Conservation (phyloP, 2,113 vertebrate species). For the Calypte anna region DNA sequence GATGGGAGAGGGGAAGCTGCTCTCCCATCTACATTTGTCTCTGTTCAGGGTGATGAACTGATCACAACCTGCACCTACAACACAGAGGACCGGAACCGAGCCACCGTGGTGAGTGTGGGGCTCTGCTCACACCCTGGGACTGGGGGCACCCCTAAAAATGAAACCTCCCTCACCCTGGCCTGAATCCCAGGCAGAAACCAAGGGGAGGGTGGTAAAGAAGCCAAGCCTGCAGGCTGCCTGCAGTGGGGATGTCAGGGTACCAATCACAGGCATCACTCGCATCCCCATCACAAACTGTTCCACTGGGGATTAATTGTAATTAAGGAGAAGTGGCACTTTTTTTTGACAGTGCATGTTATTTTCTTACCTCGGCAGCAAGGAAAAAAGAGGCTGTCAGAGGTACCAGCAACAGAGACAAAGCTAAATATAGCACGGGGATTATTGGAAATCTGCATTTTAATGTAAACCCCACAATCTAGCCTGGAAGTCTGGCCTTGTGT, state of each 20-base stretch:
- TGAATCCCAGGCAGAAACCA: neutral
- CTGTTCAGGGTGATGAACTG: constrained; percentile 86
- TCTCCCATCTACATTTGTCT: neutral
- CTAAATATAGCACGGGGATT: constrained; percentile 60
- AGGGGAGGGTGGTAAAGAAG: neutral
- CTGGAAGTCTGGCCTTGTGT: neutral
- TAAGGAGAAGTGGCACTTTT: constrained; percentile 50
- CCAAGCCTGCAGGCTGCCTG: neutral
- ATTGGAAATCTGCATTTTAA: constrained; percentile 59
- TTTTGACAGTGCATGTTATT: constrained; percentile 54
- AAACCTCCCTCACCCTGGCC: neutral
- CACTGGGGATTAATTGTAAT: constrained; percentile 22
- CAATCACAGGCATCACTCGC: constrained; percentile 4
- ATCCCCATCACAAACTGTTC: constrained; percentile 53
- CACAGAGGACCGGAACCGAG: constrained; percentile 81
- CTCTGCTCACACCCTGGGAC: neutral
- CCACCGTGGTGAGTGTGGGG: constrained; percentile 86
- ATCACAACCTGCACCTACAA: constrained; percentile 91
- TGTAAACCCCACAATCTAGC: neutral
- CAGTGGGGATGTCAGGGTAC: neutral
- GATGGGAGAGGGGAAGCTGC: neutral
- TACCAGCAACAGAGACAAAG: constrained; percentile 33
- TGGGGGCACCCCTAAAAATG: neutral
- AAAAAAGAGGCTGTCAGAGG: constrained; percentile 45
- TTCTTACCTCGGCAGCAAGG: neutral